A percentile compares a stretch with the other conserved stretches of the same genome.
Conservation (phyloP, 2,113 vertebrate species). For the Barbus barbus region DNA sequence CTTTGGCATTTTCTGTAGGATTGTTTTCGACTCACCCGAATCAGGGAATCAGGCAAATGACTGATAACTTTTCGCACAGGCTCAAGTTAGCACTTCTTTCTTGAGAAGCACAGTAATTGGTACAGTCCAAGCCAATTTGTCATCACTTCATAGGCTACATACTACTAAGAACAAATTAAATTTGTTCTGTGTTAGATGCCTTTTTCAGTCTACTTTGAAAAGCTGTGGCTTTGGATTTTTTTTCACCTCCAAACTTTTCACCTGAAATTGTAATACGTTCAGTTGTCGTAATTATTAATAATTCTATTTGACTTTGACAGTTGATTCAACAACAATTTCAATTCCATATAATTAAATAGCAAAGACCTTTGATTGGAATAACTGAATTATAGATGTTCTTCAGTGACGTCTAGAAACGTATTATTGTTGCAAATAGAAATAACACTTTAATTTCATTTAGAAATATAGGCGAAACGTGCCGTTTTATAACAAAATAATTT, state of each 20-base stretch:
- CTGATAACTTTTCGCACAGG: conserved; percentile 1
- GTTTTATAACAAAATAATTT: not conserved
- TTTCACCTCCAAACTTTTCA: not conserved
- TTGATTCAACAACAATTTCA: not conserved
- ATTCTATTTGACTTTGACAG: not conserved
- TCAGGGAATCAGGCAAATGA: not conserved
- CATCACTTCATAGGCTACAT: conserved; percentile 10
- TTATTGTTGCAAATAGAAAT: not conserved
- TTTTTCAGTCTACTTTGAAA: conserved; percentile 1
- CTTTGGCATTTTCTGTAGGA: not conserved
- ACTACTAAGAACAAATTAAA: not conserved
- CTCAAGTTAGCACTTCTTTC: conserved; percentile 28
- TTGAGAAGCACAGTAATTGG: conserved; percentile 7
- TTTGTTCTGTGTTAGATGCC: not conserved
- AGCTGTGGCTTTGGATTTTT: not conserved
- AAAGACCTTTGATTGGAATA: not conserved
- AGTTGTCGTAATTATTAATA: not conserved
- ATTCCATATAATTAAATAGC: not conserved
- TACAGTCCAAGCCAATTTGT: conserved; percentile 23
- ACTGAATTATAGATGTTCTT: not conserved
- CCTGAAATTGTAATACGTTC: not conserved
- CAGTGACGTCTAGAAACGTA: not conserved
- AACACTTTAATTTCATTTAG: not conserved
- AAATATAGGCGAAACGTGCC: not conserved
- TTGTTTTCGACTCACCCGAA: not conserved